phyloP scores from a whole-genome alignment of 2,797 vertebrate species.

The Varecia variegata region DNA sequence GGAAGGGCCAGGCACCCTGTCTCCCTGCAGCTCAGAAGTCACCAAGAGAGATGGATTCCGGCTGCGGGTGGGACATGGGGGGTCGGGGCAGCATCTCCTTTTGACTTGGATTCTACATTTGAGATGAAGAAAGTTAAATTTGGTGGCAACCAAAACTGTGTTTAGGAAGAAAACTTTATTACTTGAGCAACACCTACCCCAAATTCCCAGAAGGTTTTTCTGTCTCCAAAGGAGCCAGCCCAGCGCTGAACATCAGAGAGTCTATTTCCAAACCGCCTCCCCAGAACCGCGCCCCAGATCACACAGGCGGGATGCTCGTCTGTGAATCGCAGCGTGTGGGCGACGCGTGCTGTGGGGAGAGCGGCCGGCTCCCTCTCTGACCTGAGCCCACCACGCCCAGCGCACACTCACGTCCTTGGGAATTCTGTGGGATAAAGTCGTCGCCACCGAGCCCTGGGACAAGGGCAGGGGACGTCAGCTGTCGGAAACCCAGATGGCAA shows the following conservation, averaged over 20 bases:
- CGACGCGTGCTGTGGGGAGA: background rate
- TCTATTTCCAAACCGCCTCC: rapidly evolving
- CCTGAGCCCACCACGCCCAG: background rate
- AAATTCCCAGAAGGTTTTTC: background rate
- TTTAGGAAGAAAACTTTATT: background rate
- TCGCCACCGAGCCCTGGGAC: rapidly evolving
- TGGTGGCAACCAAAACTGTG: background rate
- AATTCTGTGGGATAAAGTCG: background rate
- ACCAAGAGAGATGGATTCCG: no score
- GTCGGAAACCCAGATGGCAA: rapidly evolving
- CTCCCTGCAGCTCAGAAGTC: background rate
- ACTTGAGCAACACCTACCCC: background rate
- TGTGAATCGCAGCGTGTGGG: no score
- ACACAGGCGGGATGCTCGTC: rapidly evolving
- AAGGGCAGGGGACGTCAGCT: background rate
- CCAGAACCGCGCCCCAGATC: no score
- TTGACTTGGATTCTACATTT: background rate
- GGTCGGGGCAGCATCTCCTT: background rate
- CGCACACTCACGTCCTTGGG: background rate
- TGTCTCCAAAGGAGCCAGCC: background rate
- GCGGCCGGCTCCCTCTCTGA: background rate
- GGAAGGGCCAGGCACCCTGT: background rate
- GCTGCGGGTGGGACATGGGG: no score
- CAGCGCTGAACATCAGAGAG: rapidly evolving
- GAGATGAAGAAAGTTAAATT: background rate